Conservation (phyloP, 2,888 invertebrate genomes). For the Clusia tigrina region DNA sequence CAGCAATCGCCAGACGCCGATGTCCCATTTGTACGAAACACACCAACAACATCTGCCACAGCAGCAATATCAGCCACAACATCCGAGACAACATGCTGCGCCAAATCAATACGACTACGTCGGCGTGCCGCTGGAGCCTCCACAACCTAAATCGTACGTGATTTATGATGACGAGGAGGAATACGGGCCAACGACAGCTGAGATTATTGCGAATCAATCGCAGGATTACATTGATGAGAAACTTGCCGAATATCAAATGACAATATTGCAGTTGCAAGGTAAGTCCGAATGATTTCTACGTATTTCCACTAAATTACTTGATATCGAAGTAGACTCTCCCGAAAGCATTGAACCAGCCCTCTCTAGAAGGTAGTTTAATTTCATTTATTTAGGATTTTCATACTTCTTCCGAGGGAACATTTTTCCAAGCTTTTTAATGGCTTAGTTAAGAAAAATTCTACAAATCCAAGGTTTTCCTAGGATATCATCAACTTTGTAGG, state of each 20-base stretch:
- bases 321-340: no score
- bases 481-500: no score
- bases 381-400: no score
- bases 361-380: no score
- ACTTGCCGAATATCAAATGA: slow-evolving; percentile 91
- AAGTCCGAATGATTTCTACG: no score
- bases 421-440: no score
- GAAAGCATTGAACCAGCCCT: no score
- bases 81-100: slow-evolving; percentile 55
- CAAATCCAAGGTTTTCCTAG: no score
- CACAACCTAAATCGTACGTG: slow-evolving; percentile 71
- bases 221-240: slow-evolving; percentile 95
- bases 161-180: slow-evolving; percentile 74
- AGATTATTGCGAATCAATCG: slow-evolving; percentile 91
- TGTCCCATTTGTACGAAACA: slow-evolving; percentile 49
- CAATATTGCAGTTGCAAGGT: slow-evolving; percentile 90
- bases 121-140: slow-evolving; percentile 80
- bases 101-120: slow-evolving; percentile 65
- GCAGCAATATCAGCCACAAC: slow-evolving; percentile 51
- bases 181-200: slow-evolving; percentile 85
- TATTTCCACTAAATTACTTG: no score
- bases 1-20: slow-evolving; percentile 66
- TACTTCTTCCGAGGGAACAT: no score
- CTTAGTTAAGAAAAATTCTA: no score
- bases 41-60: slow-evolving; percentile 47